Evolutionary conservation across 2,888 invertebrate species (phyloP), one percentile per base, ranked within the genome.

Genomic region (Perdita meconis): DNA sequence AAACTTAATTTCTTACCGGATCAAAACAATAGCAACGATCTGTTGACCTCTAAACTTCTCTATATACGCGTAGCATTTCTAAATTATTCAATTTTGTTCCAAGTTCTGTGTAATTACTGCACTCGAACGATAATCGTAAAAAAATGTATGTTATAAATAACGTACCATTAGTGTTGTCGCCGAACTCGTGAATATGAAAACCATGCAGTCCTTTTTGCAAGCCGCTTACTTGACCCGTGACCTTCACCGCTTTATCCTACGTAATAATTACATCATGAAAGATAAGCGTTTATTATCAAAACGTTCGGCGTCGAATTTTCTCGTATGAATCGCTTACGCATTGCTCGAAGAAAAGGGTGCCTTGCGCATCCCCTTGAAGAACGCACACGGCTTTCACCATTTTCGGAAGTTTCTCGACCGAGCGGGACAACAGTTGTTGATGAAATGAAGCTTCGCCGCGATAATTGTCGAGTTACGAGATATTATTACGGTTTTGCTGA

Each of bases 161-260:
- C 40, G 44, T 88, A 91, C 97, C 97, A 91, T 98, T 98, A 34
- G 98, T 98, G 90, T 97, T 97, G 93, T 98, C 98, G 0, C 99
- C 99, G 90, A 98, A 98, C 93, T 99, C 97, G 91, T 99, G 99
- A 76, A 99, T 95, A 91, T 99, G 99, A 93, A 99, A 98, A 24
- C 98, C 98, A 90, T 98, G 94, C 1, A 93, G 91, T 76, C 98
- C 98, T 92, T 95, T 94, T 19, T 94, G 91, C 38, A 99, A 93
- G 1, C 98, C 98, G 36, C 92, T 93, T 10, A 99, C 94, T 92
- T 97, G 95, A 6, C 98, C 98, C 38, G 95, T 95, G n/a, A 98
- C 94, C 70, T 94, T 94, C 0, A 97, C 97, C 1, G 96, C 94
- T n/a, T 93, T 94, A 87, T 93, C 93, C 96, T 95, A n/a, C 44